Conservation (phyloP, 2,113 vertebrate genomes). For the Psettodes erumei region DNA sequence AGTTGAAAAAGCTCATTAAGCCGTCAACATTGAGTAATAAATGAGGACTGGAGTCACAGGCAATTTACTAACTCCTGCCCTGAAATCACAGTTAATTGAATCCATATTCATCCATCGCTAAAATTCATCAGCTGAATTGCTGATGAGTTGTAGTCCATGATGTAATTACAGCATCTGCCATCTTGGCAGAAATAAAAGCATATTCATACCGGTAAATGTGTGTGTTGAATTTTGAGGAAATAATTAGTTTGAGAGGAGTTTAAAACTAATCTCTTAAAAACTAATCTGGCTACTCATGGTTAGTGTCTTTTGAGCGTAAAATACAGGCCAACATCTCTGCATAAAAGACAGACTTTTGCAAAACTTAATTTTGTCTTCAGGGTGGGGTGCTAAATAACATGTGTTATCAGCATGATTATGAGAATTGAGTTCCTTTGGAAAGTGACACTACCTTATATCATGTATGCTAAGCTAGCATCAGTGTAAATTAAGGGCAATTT, state of each 20-base stretch:
- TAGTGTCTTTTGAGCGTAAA: background rate
- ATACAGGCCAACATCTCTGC: background rate
- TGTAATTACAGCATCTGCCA: constrained; percentile 24
- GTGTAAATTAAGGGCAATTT: constrained; percentile 40
- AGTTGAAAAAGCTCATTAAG: background rate
- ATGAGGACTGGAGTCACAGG: background rate
- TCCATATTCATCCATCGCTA: constrained; percentile 1
- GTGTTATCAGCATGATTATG: constrained; percentile 24
- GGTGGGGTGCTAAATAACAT: constrained; percentile 13
- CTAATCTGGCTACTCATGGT: background rate
- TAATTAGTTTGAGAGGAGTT: background rate
- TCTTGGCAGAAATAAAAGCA: constrained; percentile 29
- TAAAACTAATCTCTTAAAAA: background rate
- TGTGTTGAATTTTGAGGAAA: background rate
- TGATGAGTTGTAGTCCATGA: background rate
- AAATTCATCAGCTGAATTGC: constrained; percentile 1
- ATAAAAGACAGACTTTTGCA: constrained; percentile 11
- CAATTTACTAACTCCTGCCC: background rate
- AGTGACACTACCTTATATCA: constrained; percentile 21
- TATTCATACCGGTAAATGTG: constrained; percentile 27
- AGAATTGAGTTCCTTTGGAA: constrained; percentile 19
- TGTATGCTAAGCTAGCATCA: background rate
- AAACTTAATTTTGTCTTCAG: constrained; percentile 1
- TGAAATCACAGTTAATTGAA: constrained; percentile 18
- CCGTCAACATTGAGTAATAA: background rate